A percentile compares a stretch with the other conserved stretches of the same genome.
phyloP scores from a whole-genome alignment of 2,888 invertebrate genomes.

The Uropetala carovei region DNA sequence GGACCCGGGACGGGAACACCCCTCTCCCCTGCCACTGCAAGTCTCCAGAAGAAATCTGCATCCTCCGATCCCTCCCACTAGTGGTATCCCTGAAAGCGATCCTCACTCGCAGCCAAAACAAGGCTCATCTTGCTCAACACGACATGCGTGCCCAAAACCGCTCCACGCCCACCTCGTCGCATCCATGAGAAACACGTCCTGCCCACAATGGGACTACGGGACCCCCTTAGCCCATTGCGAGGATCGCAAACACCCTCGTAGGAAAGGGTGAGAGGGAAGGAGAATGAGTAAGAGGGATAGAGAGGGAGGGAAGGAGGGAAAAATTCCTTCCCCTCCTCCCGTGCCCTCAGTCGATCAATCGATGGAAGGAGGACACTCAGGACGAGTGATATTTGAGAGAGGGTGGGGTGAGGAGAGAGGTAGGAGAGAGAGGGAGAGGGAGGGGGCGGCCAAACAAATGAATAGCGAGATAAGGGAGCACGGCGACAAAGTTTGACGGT shows the following conservation, averaged over 20 bases:
- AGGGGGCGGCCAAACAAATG: constrained; percentile 35
- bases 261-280: neutral
- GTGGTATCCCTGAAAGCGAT: no score
- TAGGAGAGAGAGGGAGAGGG: neutral
- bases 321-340: neutral
- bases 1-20: no score
- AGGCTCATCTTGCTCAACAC: no score
- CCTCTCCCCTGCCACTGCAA: no score
- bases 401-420: neutral
- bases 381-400: neutral
- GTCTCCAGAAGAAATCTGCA: no score
- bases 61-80: no score
- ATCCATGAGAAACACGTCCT: neutral
- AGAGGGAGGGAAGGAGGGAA: neutral
- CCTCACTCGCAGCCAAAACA: no score
- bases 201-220: neutral
- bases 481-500: constrained; percentile 54
- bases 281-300: neutral
- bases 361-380: neutral
- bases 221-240: neutral
- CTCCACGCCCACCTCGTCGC: no score
- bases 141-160: no score
- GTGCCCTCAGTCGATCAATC: neutral
- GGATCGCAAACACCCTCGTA: neutral
- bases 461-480: constrained; percentile 15